A percentile compares a stretch with the other conserved stretches of the same genome.
Conservation (phyloP, 35 echinoderm and acorn worm genomes). For the Heliocidaris tuberculata region DNA sequence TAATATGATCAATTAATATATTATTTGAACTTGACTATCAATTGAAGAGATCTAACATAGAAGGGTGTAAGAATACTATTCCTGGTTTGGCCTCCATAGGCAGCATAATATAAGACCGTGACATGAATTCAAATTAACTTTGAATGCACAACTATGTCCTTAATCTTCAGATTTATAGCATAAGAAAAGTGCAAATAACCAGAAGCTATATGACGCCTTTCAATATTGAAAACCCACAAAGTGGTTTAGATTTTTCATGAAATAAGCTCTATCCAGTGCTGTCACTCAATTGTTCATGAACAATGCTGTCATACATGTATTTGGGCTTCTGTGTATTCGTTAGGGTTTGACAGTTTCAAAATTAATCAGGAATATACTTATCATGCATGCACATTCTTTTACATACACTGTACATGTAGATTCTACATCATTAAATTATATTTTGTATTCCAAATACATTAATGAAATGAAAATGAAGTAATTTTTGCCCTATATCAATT, state of each 20-base stretch:
- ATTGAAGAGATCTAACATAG: not conserved
- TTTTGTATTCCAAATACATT: too few relatives aligned
- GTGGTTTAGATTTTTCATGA: not conserved
- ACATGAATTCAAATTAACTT: not conserved
- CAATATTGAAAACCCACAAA: not conserved
- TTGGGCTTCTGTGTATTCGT: too few relatives aligned
- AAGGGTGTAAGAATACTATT: not conserved
- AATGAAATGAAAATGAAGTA: too few relatives aligned
- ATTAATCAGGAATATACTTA: too few relatives aligned
- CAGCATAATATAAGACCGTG: not conserved
- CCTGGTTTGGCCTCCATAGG: not conserved
- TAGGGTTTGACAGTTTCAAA: too few relatives aligned
- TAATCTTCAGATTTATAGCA: conserved; percentile 4
- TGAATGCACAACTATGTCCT: not conserved
- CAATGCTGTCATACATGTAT: too few relatives aligned
- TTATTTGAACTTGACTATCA: not conserved
- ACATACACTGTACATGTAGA: too few relatives aligned
- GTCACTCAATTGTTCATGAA: not conserved
- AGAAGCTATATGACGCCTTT: not conserved
- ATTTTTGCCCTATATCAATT: too few relatives aligned
- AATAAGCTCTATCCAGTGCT: not conserved
- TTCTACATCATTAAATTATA: too few relatives aligned
- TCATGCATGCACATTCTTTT: too few relatives aligned
- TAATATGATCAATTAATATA: too few relatives aligned
- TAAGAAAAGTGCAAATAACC: not conserved